Conservation (phyloP, 2,113 vertebrate species). For the Pituophis catenifer region DNA sequence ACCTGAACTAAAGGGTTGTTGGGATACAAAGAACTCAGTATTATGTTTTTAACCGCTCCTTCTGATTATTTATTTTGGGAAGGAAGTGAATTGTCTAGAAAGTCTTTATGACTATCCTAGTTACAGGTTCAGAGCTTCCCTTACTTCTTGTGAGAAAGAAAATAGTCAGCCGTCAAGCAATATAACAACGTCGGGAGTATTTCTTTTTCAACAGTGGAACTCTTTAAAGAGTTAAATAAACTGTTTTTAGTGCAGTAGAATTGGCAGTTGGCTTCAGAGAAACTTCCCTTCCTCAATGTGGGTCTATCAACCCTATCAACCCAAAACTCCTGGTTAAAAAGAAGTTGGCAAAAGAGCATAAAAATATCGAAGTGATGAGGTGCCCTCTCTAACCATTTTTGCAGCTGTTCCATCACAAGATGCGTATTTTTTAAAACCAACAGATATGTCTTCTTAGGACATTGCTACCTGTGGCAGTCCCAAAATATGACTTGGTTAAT, state of each 20-base stretch:
- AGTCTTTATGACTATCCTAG: background rate
- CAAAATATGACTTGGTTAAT: background rate
- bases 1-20: no score
- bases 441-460: fast-evolving
- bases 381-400: background rate
- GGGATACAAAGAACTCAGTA: background rate
- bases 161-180: background rate
- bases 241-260: conserved; percentile 21
- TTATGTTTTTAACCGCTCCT: background rate
- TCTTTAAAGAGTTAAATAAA: conserved; percentile 26
- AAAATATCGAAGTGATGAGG: background rate
- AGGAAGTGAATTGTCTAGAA: background rate
- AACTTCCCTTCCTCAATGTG: conserved; percentile 20
- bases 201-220: background rate
- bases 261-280: fast-evolving
- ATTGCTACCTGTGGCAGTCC: background rate
- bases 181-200: fast-evolving
- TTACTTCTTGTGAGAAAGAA: background rate
- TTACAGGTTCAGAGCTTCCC: background rate
- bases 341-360: background rate
- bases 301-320: background rate
- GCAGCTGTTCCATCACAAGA: background rate
- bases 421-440: background rate
- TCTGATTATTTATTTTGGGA: background rate
- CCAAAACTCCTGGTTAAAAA: background rate